Evolutionary conservation across 2,797 vertebrate species (phyloP), one percentile per base, ranked within the genome.

Genomic region (Pipistrellus kuhlii): DNA sequence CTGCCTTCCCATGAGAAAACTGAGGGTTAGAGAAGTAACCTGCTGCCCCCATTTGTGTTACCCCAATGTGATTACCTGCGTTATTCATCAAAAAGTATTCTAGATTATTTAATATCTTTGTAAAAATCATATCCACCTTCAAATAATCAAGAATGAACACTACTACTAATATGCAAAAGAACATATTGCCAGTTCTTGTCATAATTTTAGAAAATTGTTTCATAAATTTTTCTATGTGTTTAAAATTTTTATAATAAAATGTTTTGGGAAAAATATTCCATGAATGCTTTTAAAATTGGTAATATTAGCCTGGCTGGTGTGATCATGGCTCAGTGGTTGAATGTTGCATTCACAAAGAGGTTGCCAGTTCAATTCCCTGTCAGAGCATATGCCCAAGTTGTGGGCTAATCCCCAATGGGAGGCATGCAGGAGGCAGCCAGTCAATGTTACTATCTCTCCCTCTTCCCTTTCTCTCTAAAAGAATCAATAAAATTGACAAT

Each of bases 91-190:
- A 35, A 69, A 77, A 84, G 21, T 32, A 6, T 80, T 90, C 46
- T 66, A 21, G 57, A 59, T 85, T 91, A 87, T 69, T 82, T 73
- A 85, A 80, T 57, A n/a, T 88, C 55, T 92, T 92, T 66, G 20
- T 88, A 77, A 75, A 87, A 83, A 68, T 88, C 5, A 57, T 93
- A 53, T 55, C 35, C 30, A 51, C 13, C 30, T 81, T 83, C 9
- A 73, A 68, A 30, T 41, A 93, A 41, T 87, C 84, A 57, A 57
- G 44, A 89, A 20, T 83, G 38, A 18, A 51, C 10, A 44, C 44
- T 82, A 69, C 32, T 83, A 53, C 91, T 30, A 57, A 20, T 72
- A 66, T 84, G 13, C 9, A 64, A 71, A 87, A 78, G 30, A 77
- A 57, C 23, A 71, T 72, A 57, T 55, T 76, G 51, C 71, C 71